Evolutionary conservation across 2,888 invertebrate genomes (phyloP).

Genomic region (Mesoligia furuncula): DNA sequence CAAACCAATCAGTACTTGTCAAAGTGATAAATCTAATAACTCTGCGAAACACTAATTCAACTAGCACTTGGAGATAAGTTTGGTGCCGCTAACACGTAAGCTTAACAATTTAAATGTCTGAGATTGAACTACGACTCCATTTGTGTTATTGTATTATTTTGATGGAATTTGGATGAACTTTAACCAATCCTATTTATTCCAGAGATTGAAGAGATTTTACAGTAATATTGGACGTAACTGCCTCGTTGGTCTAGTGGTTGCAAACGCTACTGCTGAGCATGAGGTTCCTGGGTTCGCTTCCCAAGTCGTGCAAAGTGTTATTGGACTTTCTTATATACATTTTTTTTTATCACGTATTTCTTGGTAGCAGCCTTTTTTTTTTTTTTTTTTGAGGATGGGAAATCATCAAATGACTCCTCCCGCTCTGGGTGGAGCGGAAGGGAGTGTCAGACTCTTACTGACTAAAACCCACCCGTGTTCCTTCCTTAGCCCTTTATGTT

Average conservation of each 20-base stretch:
- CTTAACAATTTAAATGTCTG: conserved; percentile 59
- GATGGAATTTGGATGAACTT: conserved; percentile 51
- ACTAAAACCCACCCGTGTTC: too few species aligned
- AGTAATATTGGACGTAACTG: neutral
- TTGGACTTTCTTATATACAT: neutral
- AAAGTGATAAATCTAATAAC: conserved; percentile 72
- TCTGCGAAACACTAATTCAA: conserved; percentile 64
- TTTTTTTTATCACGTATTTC: neutral
- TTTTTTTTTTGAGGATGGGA: too few species aligned
- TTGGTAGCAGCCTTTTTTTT: too few species aligned
- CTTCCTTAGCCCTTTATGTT: too few species aligned
- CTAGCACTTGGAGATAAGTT: conserved; percentile 60
- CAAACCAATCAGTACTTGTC: conserved; percentile 73
- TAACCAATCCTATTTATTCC: conserved; percentile 28
- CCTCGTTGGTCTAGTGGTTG: neutral
- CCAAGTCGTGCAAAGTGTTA: neutral
- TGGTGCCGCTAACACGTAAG: conserved; percentile 50
- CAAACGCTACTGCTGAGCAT: neutral
- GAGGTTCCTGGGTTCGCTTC: neutral
- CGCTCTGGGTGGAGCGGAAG: too few species aligned
- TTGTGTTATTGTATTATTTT: conserved; percentile 56
- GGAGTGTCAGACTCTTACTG: too few species aligned
- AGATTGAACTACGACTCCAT: conserved; percentile 59
- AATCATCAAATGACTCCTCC: too few species aligned
- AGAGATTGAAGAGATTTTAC: conserved; percentile 24